Conservation (phyloP, 2,888 invertebrate species). For the Pterostichus niger region DNA sequence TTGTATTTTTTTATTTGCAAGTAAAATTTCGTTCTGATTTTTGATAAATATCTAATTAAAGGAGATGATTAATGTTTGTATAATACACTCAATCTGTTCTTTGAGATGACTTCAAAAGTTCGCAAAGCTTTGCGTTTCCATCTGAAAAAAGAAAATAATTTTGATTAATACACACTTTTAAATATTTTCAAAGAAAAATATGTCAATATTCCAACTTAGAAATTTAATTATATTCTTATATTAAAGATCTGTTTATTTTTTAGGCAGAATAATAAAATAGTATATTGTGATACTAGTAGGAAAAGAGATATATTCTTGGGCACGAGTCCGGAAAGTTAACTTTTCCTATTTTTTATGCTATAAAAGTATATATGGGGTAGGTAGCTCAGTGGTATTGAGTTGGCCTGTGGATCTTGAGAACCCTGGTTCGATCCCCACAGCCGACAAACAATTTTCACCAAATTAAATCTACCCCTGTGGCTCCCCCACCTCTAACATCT, state of each 20-base stretch:
- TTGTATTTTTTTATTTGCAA: slow-evolving; percentile 22
- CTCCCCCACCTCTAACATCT: no score
- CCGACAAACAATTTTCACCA: no score
- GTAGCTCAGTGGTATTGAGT: no score
- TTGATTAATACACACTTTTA: background rate
- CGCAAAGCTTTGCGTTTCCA: background rate
- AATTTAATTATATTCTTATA: slow-evolving; percentile 26
- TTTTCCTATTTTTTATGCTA: no score
- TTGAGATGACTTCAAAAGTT: slow-evolving; percentile 4
- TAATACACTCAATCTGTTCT: background rate
- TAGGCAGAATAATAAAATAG: background rate
- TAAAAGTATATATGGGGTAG: no score
- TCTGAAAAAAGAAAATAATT: slow-evolving; percentile 26
- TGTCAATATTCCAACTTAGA: background rate
- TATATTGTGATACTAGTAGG: no score
- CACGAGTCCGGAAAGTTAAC: no score
- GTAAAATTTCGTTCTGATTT: slow-evolving; percentile 29
- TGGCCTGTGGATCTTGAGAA: no score
- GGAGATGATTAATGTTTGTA: slow-evolving; percentile 36
- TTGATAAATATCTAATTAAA: slow-evolving; percentile 45
- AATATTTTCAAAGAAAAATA: slow-evolving; percentile 36
- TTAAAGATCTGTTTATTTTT: background rate
- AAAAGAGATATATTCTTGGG: no score
- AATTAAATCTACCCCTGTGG: no score
- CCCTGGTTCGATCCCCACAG: no score